Evolutionary conservation across 2,888 invertebrate genomes (phyloP).

Genomic region (Congeria kusceri): DNA sequence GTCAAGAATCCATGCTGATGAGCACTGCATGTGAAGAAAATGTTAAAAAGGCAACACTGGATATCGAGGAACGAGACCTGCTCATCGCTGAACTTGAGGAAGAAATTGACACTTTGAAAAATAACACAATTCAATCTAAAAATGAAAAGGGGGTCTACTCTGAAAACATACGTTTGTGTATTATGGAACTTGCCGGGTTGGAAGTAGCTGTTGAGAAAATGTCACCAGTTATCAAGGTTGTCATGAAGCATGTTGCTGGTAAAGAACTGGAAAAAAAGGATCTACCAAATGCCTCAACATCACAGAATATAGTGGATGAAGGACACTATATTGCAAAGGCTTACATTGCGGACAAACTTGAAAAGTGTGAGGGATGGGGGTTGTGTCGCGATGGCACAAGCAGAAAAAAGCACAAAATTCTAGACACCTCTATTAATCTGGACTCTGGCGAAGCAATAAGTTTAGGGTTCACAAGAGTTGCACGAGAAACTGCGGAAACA

Average conservation of each 20-base stretch:
- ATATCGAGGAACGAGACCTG: constrained; percentile 1
- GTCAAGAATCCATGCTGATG: background rate
- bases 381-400: constrained; percentile 48
- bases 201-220: constrained; percentile 36
- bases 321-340: constrained; percentile 45
- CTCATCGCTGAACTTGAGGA: constrained; percentile 3
- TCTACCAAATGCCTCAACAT: constrained; percentile 13
- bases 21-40: background rate
- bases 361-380: constrained; percentile 37
- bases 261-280: background rate
- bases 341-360: constrained; percentile 36
- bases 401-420: constrained; percentile 44
- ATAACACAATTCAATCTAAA: constrained; percentile 9
- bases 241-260: constrained; percentile 17
- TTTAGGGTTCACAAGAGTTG: constrained; percentile 30
- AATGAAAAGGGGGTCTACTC: constrained; percentile 14
- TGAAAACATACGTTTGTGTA: constrained; percentile 25
- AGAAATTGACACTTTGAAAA: background rate
- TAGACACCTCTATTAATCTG: constrained; percentile 45
- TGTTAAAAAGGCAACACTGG: background rate
- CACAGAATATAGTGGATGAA: constrained; percentile 33
- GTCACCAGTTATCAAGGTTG: constrained; percentile 12
- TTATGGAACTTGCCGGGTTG: constrained; percentile 30
- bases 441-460: constrained; percentile 35
- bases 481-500: constrained; percentile 26